phyloP scores from a whole-genome alignment of 2,113 vertebrate species.

The Vireo altiloquus region DNA sequence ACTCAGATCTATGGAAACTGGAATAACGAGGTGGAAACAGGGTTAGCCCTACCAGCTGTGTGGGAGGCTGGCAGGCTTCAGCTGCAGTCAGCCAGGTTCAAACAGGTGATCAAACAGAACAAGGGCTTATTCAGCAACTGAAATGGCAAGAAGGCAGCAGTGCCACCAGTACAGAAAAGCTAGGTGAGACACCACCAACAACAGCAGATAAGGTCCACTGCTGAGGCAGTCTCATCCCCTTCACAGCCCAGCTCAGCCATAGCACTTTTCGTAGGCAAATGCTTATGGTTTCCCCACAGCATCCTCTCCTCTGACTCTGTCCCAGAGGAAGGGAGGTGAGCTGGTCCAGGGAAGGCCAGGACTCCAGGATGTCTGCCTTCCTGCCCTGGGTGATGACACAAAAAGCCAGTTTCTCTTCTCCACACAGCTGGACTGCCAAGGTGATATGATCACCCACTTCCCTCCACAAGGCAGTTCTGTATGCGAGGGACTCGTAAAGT shows the following conservation, averaged over 20 bases:
- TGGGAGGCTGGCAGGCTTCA: neutral
- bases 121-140: neutral
- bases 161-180: accelerated
- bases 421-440: neutral
- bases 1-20: neutral
- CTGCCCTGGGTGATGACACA: neutral
- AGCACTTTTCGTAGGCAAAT: neutral
- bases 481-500: neutral
- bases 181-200: neutral
- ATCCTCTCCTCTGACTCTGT: neutral
- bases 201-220: neutral
- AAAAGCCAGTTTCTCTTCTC: neutral
- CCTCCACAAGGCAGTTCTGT: neutral
- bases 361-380: neutral
- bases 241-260: neutral
- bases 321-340: neutral
- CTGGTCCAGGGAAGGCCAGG: neutral
- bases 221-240: neutral
- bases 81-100: neutral
- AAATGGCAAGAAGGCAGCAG: neutral
- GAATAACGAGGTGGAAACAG: neutral
- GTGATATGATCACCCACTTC: neutral
- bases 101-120: neutral
- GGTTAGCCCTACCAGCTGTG: accelerated
- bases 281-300: neutral